Evolutionary conservation across 2,113 vertebrate species (phyloP).

Genomic region (Leucosticte australis): DNA sequence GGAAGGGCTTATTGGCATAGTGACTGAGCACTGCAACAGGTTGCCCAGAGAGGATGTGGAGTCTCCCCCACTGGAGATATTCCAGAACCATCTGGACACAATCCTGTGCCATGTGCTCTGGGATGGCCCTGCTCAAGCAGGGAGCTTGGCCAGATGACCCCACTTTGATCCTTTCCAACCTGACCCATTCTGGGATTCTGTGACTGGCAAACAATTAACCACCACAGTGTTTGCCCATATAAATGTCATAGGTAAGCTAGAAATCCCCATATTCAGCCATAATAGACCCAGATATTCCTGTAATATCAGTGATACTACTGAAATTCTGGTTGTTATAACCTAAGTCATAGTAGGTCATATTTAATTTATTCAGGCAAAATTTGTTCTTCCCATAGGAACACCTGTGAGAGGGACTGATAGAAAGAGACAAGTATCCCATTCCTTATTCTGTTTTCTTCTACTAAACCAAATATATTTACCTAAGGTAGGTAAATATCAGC

Average conservation of each 20-base stretch:
- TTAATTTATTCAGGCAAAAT: not conserved
- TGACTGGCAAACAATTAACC: not conserved
- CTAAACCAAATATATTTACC: not conserved
- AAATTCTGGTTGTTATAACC: not conserved
- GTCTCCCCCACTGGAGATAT: not conserved
- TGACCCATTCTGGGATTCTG: not conserved
- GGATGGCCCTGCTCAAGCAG: rapidly evolving
- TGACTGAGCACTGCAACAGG: not conserved
- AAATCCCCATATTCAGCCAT: not conserved
- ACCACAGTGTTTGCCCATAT: not conserved
- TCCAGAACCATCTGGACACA: not conserved
- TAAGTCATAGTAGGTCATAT: not conserved
- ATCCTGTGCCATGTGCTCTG: not conserved
- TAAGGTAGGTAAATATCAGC: not conserved
- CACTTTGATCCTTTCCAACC: not conserved
- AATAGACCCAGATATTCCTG: not conserved
- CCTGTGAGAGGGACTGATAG: not conserved
- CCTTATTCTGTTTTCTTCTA: not conserved
- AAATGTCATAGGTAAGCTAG: not conserved
- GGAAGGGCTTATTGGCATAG: not conserved
- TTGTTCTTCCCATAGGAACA: not conserved
- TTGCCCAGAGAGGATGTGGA: not conserved
- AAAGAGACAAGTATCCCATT: not conserved
- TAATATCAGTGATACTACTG: not conserved
- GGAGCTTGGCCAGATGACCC: rapidly evolving